Evolutionary conservation across 2,888 invertebrate genomes (phyloP), one percentile per base, ranked within the genome.

Genomic region (Ligdia adustata): DNA sequence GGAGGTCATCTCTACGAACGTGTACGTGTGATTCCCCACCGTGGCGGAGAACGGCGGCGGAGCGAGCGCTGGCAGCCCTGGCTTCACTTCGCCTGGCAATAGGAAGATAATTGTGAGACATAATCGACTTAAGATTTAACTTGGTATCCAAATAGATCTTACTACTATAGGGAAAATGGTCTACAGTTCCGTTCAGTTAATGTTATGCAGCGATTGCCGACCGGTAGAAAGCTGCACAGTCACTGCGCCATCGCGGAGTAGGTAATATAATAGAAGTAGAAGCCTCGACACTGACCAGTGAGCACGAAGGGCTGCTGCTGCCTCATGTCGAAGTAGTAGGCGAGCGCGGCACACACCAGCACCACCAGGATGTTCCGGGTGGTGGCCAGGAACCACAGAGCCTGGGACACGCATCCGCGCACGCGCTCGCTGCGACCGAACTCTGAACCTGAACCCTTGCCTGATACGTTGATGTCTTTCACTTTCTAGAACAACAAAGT

Each of bases 301-400:
- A 95, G 87, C 29, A 91, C 88, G 64, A 95, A 94, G 0, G 94
- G 94, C 41, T 91, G 85, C 53, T 91, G 82, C 18, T 91, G 82
- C 69, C 91, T 88, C 27, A 88, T 80, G 71, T 94, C 93, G 72
- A 94, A 92, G 64, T 91, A 83, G 80, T 93, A 94, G 0, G 94
- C 94, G 38, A 94, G 81, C 3, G 92, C 85, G 0, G 93, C 93
- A 70, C 94, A 94, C 9, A 93, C 80, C 12, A 95, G 90, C 46
- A 96, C 95, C 14, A 95, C 93, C 27, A 95, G 85, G 57, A 96
- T 95, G 82, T 95, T 96, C 52, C 96, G 86, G 0, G 94, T 93
- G 14, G 95, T 95, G 46, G 94, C 93, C 33, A 95, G 83, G 67
- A 95, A 91, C 95, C 95, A 95, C 34, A 95, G 86, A 29, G 90